These are phyloP conservation scores for Ciconia maguari DNA, from an alignment of 2,113 vertebrate species.

Conservation along the genomic window DNA sequence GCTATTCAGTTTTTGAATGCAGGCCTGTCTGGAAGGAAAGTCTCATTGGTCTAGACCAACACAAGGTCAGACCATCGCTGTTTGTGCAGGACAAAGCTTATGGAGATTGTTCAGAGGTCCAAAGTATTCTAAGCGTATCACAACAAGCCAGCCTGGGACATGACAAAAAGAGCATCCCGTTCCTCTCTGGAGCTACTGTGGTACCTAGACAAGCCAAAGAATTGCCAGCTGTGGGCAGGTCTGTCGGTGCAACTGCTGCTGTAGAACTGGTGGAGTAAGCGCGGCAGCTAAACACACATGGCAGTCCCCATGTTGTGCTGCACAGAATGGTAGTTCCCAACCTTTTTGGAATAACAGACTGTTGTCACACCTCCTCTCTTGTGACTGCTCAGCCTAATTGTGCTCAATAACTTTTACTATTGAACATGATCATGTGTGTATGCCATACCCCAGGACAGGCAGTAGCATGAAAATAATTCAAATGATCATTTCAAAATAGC, in stretches of 20 bases:
- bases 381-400: background rate
- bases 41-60: no score
- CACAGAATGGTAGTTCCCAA: background rate
- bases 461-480: background rate
- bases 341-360: background rate
- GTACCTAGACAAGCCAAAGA: background rate
- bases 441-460: background rate
- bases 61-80: rapidly evolving
- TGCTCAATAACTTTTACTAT: background rate
- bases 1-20: background rate
- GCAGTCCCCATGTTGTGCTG: background rate
- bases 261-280: background rate
- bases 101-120: background rate
- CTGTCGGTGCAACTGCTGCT: background rate
- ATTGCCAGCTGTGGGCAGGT: background rate
- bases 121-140: background rate
- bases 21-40: background rate
- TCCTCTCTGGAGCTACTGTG: background rate
- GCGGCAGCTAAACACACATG: background rate
- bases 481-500: background rate
- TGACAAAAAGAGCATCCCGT: background rate
- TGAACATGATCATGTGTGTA: background rate
- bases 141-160: background rate
- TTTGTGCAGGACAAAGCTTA: background rate
- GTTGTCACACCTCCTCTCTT: background rate